A percentile compares a stretch with the other conserved stretches of the same genome.
Evolutionary conservation across 2,888 invertebrate genomes (phyloP).

Genomic region (Oasisia sp.): DNA sequence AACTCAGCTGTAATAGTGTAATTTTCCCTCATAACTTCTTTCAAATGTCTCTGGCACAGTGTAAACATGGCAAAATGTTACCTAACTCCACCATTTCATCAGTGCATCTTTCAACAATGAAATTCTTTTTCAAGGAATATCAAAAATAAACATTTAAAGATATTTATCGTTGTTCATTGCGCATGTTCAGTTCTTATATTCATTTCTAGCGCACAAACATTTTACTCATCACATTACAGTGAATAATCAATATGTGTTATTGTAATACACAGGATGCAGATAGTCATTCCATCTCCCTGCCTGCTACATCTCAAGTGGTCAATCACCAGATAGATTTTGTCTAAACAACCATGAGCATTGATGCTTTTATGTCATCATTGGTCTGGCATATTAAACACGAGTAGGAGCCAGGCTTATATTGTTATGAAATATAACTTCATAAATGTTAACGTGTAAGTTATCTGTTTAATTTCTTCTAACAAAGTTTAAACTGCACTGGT

Average conservation of each 20-base stretch:
- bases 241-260: too few relatives aligned
- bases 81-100: not conserved
- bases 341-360: not conserved
- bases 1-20: not conserved
- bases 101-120: not conserved
- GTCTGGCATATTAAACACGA: not conserved
- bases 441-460: not conserved
- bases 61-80: not conserved
- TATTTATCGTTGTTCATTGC: not conserved
- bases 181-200: not conserved
- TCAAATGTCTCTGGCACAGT: not conserved
- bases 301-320: not conserved
- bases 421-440: not conserved
- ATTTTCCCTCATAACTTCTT: not conserved
- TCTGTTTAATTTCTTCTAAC: not conserved
- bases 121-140: not conserved
- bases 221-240: too few relatives aligned
- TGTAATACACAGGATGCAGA: too few relatives aligned
- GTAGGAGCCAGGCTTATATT: not conserved
- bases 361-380: not conserved
- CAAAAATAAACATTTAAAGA: not conserved
- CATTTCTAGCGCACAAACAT: not conserved
- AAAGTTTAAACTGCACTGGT: not conserved
- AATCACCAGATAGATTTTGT: not conserved
- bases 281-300: too few relatives aligned